These are phyloP conservation scores for Nesospiza acunhae DNA, from an alignment of 2,113 vertebrate genomes.

Conservation along the genomic window DNA sequence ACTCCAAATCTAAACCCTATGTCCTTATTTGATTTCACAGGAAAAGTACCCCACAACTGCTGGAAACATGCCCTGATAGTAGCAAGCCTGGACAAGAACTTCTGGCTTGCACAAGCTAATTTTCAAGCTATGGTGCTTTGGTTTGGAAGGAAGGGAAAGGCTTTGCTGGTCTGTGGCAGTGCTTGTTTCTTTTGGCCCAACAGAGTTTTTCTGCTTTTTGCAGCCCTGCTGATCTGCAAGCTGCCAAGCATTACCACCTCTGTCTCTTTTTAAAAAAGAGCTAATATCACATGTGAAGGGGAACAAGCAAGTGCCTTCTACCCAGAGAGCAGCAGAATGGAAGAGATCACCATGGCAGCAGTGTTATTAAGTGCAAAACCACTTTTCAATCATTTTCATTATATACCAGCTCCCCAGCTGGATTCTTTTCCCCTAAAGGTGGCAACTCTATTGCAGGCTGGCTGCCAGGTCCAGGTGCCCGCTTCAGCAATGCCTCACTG, in stretches of 20 bases:
- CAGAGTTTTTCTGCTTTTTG: background rate
- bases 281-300: slow-evolving; percentile 1
- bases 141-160: background rate
- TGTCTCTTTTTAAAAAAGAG: background rate
- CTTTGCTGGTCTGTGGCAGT: background rate
- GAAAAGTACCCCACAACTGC: background rate
- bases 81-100: background rate
- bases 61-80: background rate
- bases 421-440: slow-evolving; percentile 39
- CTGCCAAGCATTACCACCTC: slow-evolving; percentile 24
- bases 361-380: slow-evolving; percentile 54
- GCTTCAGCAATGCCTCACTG: background rate
- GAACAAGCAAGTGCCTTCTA: slow-evolving; percentile 35
- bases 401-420: background rate
- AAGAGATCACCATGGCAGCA: slow-evolving; percentile 67
- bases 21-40: background rate
- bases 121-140: background rate
- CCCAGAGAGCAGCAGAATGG: slow-evolving; percentile 33
- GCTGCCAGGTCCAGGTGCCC: background rate
- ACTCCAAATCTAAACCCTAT: background rate
- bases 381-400: slow-evolving; percentile 60
- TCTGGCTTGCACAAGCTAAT: background rate
- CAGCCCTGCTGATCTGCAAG: slow-evolving; percentile 42
- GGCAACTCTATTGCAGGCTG: background rate
- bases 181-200: background rate